phyloP scores from a whole-genome alignment of 1,140 invertebrate genomes.

The Drosophila mojavensis region DNA sequence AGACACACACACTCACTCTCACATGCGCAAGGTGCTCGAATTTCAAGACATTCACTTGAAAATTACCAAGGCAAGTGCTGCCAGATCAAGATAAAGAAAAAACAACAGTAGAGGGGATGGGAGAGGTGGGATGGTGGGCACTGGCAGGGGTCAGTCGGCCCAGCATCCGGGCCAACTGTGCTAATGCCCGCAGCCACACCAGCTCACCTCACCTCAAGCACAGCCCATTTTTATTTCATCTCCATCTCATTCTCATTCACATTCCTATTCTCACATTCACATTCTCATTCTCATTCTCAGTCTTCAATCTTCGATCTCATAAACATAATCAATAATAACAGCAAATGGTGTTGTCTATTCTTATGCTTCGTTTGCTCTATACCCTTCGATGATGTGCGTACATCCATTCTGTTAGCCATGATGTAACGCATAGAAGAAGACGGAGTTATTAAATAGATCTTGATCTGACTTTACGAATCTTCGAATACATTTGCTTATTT shows the following conservation, averaged over 20 bases:
- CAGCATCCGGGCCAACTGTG: conserved; percentile 9
- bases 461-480: too few relatives aligned
- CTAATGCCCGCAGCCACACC: conserved; percentile 5
- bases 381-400: background rate
- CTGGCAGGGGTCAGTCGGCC: background rate
- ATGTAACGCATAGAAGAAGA: too few relatives aligned
- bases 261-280: background rate
- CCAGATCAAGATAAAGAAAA: conserved; percentile 2
- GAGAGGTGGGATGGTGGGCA: background rate
- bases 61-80: conserved; percentile 45
- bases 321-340: conserved; percentile 47
- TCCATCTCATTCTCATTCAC: conserved; percentile 2
- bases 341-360: conserved; percentile 24
- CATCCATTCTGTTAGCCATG: too few relatives aligned
- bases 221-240: background rate
- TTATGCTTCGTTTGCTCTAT: conserved; percentile 5
- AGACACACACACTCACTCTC: conserved; percentile 10
- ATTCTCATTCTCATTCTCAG: background rate
- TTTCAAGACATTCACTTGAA: conserved; percentile 63
- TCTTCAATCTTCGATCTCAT: conserved; percentile 25
- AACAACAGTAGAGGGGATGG: too few relatives aligned
- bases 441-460: too few relatives aligned
- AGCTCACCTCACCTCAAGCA: conserved; percentile 14
- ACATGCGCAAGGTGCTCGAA: conserved; percentile 50
- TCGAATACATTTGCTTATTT: too few relatives aligned